Percentiles rank a stretch among this genome's conserved stretches.
These are phyloP conservation scores for Tympanoctomys barrerae DNA, from an alignment of 2,797 vertebrate species.

Conservation along the genomic window DNA sequence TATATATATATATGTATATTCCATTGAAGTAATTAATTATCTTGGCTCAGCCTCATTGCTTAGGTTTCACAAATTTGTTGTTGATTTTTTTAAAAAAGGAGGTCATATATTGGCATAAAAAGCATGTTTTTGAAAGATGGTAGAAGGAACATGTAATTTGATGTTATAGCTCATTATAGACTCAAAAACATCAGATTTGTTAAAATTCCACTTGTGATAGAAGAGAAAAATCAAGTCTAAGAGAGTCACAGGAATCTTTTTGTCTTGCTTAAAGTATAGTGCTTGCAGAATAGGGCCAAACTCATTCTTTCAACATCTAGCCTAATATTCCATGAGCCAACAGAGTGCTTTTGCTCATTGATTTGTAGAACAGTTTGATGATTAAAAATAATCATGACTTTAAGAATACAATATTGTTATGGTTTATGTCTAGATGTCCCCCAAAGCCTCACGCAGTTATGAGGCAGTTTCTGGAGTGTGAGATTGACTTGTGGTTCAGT, in stretches of 20 bases:
- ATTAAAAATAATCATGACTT: conserved; percentile 17
- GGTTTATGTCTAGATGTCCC: too few relatives aligned
- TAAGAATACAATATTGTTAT: not conserved
- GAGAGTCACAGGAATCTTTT: not conserved
- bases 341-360: not conserved
- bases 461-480: too few relatives aligned
- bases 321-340: conserved; percentile 1
- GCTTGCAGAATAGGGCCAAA: not conserved
- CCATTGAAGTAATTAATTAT: not conserved
- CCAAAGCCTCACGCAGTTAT: too few relatives aligned
- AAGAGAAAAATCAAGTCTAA: not conserved
- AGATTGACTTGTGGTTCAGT: too few relatives aligned
- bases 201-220: not conserved
- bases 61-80: not conserved
- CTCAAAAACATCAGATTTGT: conserved; percentile 12
- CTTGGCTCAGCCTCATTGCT: not conserved
- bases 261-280: not conserved
- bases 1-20: not conserved
- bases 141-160: not conserved
- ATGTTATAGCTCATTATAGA: conserved; percentile 43
- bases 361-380: not conserved
- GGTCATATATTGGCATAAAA: not conserved
- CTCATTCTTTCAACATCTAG: not conserved
- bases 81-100: not conserved
- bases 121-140: not conserved